Base-by-base conservation (phyloP, 1,140 invertebrate genomes). In the Meloidogyne chitwoodi region DNA sequence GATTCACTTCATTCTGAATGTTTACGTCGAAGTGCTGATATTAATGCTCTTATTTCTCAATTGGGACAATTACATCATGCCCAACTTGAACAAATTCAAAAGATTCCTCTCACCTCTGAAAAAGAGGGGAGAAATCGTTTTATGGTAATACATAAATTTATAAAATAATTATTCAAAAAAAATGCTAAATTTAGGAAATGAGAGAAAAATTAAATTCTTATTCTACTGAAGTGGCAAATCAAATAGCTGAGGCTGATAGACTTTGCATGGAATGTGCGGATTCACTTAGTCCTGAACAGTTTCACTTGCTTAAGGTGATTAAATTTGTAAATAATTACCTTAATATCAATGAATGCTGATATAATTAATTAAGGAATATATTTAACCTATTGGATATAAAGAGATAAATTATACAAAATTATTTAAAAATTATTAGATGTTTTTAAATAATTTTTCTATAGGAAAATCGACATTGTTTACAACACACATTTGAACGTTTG, bases 261-360 rank as follows among this genome's bases (percentile, higher is more conserved):
- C 61, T 79, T 11, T 79, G 78, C 26, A 16, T 63, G 19, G 78
- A 79, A 34, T 80, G 78, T 16, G 78, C 78, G 10, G 77, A 80
- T n/a, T 69, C 71, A 2, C 63, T 79, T 24, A 80, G 70, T 22
- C 78, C 78, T 26, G 78, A 80, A 34, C 77, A 79, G 44, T 80
- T 79, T 63, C 78, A 80, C 31, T 16, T 31, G 4, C 63, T 78
- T 27, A 77, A 77, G 64, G 67, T 38, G 8, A 2, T 41, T 27
- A 41, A 38, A 6, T 38, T 6, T 6, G 4, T 38, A 38, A 38
- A 6, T 38, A 38, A 38, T 38, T 22, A 5, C 34, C 6, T 34
- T 24, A 2, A 2, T 68, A 29, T 1, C 2, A 68, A 3, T 19
- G 24, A 31, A 31, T 31, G n/a, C n/a, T n/a, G n/a, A n/a, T n/a